A percentile compares a stretch with the other conserved stretches of the same genome.
phyloP scores from a whole-genome alignment of 2,797 vertebrate genomes.

The Pseudopleuronectes americanus region DNA sequence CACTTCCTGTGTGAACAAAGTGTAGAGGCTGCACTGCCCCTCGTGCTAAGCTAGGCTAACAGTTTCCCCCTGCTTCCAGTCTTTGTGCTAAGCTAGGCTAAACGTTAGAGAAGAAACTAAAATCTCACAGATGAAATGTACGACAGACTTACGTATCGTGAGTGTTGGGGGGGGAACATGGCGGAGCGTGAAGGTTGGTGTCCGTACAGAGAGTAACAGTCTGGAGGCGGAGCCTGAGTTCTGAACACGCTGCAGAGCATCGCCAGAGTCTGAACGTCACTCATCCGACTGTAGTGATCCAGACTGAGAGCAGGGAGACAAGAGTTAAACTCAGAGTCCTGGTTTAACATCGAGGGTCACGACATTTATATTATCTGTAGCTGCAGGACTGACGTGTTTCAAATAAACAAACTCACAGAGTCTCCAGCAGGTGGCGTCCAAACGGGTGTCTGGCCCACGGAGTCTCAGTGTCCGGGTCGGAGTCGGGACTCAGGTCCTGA shows the following conservation, averaged over 20 bases:
- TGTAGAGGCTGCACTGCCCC: neutral
- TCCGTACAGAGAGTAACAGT: conserved; percentile 81
- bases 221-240: conserved; percentile 86
- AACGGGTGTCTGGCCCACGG: conserved; percentile 98
- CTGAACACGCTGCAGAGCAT: conserved; percentile 97
- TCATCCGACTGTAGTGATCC: conserved; percentile 95
- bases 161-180: conserved; percentile 83
- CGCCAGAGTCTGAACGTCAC: conserved; percentile 95
- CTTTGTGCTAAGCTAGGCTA: too few species aligned
- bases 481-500: conserved; percentile 91
- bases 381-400: too few species aligned
- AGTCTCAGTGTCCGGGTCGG: conserved; percentile 93
- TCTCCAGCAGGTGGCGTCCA: conserved; percentile 94
- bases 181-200: conserved; percentile 82
- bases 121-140: neutral
- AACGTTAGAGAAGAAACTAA: neutral
- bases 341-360: neutral
- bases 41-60: neutral
- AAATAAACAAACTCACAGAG: conserved; percentile 84
- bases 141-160: conserved; percentile 85
- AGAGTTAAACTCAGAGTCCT: neutral
- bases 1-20: conserved; percentile 12
- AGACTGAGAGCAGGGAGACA: conserved; percentile 76
- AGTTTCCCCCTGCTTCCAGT: neutral
- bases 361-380: too few species aligned